Percentiles rank a stretch among this genome's conserved stretches.
These are phyloP conservation scores for Furcifer pardalis DNA, from an alignment of 2,797 vertebrate species.

Conservation along the genomic window DNA sequence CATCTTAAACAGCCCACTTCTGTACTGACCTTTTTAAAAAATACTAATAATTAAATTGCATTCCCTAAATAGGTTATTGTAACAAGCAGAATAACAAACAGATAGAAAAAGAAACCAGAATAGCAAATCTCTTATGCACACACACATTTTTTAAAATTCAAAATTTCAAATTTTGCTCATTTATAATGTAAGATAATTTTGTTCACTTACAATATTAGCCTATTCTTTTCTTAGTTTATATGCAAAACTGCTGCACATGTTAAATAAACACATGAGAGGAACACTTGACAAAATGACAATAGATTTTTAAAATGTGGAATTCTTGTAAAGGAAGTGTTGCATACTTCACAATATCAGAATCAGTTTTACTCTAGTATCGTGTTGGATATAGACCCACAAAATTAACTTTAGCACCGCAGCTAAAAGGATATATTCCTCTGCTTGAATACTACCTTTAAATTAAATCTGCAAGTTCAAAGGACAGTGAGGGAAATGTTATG, in stretches of 20 bases:
- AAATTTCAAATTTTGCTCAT: neutral
- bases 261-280: neutral
- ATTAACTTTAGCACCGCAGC: neutral
- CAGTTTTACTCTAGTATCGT: neutral
- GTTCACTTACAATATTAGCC: neutral
- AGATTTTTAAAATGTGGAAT: neutral
- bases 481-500: neutral
- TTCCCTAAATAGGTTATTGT: neutral
- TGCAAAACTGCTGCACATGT: neutral
- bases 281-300: neutral
- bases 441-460: neutral
- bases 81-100: neutral
- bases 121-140: neutral
- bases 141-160: neutral
- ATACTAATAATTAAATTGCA: neutral
- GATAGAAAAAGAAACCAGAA: neutral
- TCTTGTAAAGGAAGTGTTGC: neutral
- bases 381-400: neutral
- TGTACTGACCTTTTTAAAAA: neutral
- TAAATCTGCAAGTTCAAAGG: neutral
- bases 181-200: too few relatives aligned
- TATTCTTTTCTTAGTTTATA: neutral
- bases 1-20: slow-evolving; percentile 3
- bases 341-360: neutral
- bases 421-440: too few relatives aligned